Base-by-base conservation (phyloP, 23 tunicate genomes). In the Trididemnum nubilum region DNA sequence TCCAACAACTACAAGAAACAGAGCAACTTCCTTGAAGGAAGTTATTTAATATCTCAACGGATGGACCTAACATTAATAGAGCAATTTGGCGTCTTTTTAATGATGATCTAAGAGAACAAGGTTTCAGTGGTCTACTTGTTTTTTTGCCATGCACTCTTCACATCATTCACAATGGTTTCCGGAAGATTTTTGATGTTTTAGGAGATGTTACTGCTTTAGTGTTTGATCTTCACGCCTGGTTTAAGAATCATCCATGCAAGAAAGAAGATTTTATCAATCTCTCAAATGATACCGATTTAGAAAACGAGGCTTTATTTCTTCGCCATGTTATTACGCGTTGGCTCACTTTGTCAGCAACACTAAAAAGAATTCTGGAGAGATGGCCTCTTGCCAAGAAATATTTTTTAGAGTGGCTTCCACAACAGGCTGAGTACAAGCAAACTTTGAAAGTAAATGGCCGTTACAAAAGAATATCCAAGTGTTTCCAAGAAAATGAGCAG, bases 21-120 rank as follows among this genome's bases (percentile, higher is more conserved):
- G 26, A 61, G 26, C 22, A 61, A 61, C 67, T 61, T 15, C 67
- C 67, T 12, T 61, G 67, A 26, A 61, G n/a, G n/a, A 61, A 61
- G 28, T 61, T 61, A n/a, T 61, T 61, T 61, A 61, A 61, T n/a
- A 61, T 61, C 26, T 61, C 67, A 61, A 61, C 67, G 26, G 67
- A 61, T n/a, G 67, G 67, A 3, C 67, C 67, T 12, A 61, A 61
- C n/a, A 61, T 61, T 12, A 61, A 61, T n/a, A 61, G n/a, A 61
- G 67, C 67, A 12, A 61, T 61, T 61, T 61, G 67, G 67, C 67
- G 67, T 12, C 22, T 61, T 61, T 61, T 61, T 12, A 61, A 61
- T 61, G 67, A 61, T 26, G 67, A 61, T n/a, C 67, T 61, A 12
- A 61, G n/a, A 61, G 67, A 61, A 61, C 67, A 61, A 61, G 67